Conservation (phyloP, 2,113 vertebrate species). For the Vicugna pacos region DNA sequence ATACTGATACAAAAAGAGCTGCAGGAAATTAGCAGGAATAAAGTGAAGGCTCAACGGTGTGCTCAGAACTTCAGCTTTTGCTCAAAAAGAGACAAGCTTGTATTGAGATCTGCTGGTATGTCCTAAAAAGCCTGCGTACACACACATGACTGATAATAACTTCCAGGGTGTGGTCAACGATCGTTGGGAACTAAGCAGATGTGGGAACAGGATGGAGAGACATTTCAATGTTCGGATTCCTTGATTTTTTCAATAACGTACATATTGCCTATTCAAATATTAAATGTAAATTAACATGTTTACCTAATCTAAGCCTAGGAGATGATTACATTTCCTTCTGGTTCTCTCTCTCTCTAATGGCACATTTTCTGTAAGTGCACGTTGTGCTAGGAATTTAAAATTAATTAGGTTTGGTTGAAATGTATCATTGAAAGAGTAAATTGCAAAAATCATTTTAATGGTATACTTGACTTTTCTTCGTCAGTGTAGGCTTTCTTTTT, state of each 20-base stretch:
- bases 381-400: constrained; percentile 20
- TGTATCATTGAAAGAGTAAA: neutral
- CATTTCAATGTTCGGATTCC: neutral
- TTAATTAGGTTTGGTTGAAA: neutral
- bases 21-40: neutral
- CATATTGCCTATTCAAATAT: neutral
- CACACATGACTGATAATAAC: neutral
- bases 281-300: neutral
- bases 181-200: neutral
- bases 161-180: no score
- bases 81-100: neutral
- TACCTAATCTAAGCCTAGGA: neutral
- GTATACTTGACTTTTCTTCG: constrained; percentile 40
- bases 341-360: neutral
- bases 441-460: neutral
- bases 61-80: neutral
- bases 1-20: neutral
- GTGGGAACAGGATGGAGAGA: neutral
- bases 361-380: neutral
- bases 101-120: neutral
- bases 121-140: neutral
- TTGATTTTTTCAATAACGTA: neutral
- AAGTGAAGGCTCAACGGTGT: neutral
- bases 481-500: neutral
- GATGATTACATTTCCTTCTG: neutral